Evolutionary conservation across 2,113 vertebrate genomes (phyloP), one percentile per base, ranked within the genome.

Genomic region (Pteruthius melanotis): DNA sequence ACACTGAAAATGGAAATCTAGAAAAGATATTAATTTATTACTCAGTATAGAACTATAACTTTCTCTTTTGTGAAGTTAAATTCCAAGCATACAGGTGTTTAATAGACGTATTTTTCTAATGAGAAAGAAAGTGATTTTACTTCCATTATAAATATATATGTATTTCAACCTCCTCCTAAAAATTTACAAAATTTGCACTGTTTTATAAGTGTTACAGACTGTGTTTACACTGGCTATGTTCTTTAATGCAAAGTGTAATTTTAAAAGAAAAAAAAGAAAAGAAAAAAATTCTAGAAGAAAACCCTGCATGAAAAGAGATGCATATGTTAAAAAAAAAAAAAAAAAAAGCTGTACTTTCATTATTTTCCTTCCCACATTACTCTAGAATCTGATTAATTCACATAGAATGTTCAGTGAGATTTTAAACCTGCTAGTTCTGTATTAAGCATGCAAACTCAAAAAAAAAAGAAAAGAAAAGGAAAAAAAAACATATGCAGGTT

Each of bases 181-280:
- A 94, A 93, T 87, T 83, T 95, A 95, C 90, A 79, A 86, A 91
- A 95, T 97, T 95, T 97, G 94, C 97, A 97, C 94, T 97, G 95
- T 97, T 98, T 98, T 97, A 61, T 94, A 97, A 96, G 90, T 97
- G 95, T 97, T 98, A 90, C 90, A 96, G 90, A 96, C 89, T 97
- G 95, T 98, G 97, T 98, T 98, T 98, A 97, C 94, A 98, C 96
- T 96, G 95, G 85, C 85, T 90, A 78, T 97, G 93, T 98, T 98
- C 96, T 97, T 98, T 96, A 98, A 97, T 96, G 93, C 91, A 96
- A 97, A 96, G 69, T 98, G 87, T 97, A 97, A 96, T 91, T 95
- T 93, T 10, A 57, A 74, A 87, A 76, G 83, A 83, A 78, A 45
- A 18, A 39, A 13, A 57, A 59, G 17, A 89, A 65, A 84, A 42